Percentiles rank a stretch among this genome's conserved stretches.
phyloP scores from a whole-genome alignment of 2,113 vertebrate genomes.

The Leucosticte australis region DNA sequence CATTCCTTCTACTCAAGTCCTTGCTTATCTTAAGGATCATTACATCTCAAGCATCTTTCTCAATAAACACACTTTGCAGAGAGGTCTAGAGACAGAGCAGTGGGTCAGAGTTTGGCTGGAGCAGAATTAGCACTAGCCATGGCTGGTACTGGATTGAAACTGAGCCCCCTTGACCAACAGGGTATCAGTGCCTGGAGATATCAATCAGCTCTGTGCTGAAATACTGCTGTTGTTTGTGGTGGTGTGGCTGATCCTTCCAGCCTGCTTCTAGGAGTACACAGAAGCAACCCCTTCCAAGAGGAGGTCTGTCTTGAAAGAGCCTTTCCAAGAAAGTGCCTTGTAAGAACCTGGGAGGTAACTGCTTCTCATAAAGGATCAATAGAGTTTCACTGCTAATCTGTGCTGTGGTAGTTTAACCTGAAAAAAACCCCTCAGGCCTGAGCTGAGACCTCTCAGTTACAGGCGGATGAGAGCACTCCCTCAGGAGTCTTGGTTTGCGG shows the following conservation, averaged over 20 bases:
- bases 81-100: background rate
- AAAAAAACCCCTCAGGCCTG: background rate
- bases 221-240: background rate
- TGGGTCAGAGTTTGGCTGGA: background rate
- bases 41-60: background rate
- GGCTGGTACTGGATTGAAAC: background rate
- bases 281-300: background rate
- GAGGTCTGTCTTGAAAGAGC: background rate
- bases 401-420: conserved; percentile 3
- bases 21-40: background rate
- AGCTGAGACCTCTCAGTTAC: conserved; percentile 4
- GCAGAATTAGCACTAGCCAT: background rate
- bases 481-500: background rate
- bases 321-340: background rate
- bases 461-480: background rate
- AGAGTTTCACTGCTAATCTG: background rate
- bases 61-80: background rate
- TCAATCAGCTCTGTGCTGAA: background rate
- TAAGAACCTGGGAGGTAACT: background rate
- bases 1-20: background rate
- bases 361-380: background rate
- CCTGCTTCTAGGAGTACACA: background rate
- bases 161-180: background rate
- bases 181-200: background rate
- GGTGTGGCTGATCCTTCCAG: background rate